Conservation (phyloP, 1,140 invertebrate species). For the Ladona fulva region DNA sequence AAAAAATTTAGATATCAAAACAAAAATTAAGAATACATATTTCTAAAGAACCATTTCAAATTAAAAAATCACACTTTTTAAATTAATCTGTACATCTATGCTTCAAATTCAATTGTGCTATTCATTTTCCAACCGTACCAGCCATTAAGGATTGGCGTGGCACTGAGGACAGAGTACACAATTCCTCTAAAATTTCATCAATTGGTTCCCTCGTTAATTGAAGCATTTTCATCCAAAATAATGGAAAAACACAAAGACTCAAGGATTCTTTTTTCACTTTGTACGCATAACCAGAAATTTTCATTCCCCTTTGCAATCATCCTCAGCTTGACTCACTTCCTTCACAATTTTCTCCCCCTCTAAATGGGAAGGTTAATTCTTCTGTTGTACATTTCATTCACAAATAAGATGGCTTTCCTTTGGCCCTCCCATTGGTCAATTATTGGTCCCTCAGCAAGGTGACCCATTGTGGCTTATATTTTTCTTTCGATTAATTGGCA, state of each 20-base stretch:
- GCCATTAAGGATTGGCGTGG: too few species aligned
- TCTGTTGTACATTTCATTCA: too few species aligned
- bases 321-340: not conserved
- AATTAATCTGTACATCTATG: not conserved
- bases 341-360: not conserved
- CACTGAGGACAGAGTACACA: too few species aligned
- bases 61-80: not conserved
- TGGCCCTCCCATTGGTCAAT: not conserved
- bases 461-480: not conserved
- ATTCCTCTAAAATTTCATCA: not conserved
- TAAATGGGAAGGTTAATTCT: not conserved
- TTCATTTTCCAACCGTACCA: not conserved
- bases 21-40: not conserved
- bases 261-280: not conserved
- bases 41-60: not conserved
- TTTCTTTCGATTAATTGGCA: not conserved
- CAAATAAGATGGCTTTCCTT: not conserved
- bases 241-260: not conserved
- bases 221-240: not conserved
- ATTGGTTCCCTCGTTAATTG: not conserved
- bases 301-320: constrained; percentile 9
- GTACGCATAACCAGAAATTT: not conserved
- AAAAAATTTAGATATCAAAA: not conserved
- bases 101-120: not conserved
- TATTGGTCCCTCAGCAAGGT: not conserved